phyloP scores from a whole-genome alignment of 37 sponge, comb jelly and placozoan species.

The Haliclona indistincta region DNA sequence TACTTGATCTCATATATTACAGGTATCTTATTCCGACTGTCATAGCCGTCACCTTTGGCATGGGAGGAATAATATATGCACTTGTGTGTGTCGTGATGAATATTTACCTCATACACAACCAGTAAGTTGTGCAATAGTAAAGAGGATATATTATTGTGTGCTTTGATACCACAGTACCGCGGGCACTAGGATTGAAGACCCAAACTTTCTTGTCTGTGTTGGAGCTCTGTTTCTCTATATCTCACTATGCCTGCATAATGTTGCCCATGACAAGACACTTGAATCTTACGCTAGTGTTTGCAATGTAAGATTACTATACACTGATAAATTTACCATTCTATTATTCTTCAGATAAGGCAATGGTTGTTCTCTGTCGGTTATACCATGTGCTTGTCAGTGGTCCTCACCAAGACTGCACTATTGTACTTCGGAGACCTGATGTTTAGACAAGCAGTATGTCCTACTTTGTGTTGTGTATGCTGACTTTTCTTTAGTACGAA shows the following conservation, averaged over 20 bases:
- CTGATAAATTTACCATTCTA: not conserved
- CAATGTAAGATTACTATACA: not conserved
- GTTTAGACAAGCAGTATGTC: too few species aligned
- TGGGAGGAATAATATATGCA: not conserved
- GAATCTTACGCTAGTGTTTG: conserved; percentile 3
- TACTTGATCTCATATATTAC: not conserved
- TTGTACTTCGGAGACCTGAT: too few species aligned
- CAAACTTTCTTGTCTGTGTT: not conserved
- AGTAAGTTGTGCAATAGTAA: not conserved
- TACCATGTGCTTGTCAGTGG: conserved; percentile 14
- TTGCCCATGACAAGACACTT: not conserved
- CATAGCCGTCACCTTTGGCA: not conserved
- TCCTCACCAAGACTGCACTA: conserved; percentile 26
- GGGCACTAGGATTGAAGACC: not conserved
- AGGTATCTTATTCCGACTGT: not conserved
- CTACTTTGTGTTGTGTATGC: too few species aligned
- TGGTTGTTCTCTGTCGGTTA: conserved; percentile 12
- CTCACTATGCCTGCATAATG: not conserved
- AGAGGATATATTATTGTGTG: not conserved
- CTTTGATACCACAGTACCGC: not conserved
- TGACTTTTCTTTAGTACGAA: too few species aligned
- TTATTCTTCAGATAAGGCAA: conserved; percentile 2
- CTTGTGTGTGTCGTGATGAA: not conserved
- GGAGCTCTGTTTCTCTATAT: conserved; percentile 2
- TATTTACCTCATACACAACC: not conserved